Percentiles rank a stretch among this genome's conserved stretches.
phyloP scores from a whole-genome alignment of 2,888 invertebrate species.

The Acleris sparsana region DNA sequence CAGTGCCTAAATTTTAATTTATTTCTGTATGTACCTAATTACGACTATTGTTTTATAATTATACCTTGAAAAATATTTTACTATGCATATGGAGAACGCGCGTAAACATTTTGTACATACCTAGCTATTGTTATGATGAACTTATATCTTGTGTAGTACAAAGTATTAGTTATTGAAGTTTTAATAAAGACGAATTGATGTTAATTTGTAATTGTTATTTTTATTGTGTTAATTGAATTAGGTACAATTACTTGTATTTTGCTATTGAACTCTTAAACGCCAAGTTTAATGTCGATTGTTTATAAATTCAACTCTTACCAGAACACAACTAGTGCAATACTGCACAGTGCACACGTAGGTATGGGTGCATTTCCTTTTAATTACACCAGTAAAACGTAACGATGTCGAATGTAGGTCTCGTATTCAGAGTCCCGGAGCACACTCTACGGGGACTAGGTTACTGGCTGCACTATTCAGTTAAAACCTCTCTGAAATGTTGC shows the following conservation, averaged over 20 bases:
- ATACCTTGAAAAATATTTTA: constrained; percentile 41
- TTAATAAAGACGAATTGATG: constrained; percentile 83
- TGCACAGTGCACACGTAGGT: too few relatives aligned
- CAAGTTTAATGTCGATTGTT: too few relatives aligned
- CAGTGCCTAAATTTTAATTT: constrained; percentile 81
- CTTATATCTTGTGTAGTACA: constrained; percentile 81
- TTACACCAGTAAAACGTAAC: not conserved
- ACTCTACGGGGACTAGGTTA: not conserved
- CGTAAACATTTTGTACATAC: constrained; percentile 70
- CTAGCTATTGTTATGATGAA: constrained; percentile 52
- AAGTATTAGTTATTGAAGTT: constrained; percentile 74
- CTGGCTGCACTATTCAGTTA: not conserved
- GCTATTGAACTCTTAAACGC: too few relatives aligned
- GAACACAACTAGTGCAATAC: too few relatives aligned
- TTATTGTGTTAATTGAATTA: not conserved
- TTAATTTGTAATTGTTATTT: constrained; percentile 46
- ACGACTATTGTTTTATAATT: constrained; percentile 55
- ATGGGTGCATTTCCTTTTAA: not conserved
- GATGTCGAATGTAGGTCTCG: constrained; percentile 8
- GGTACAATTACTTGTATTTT: too few relatives aligned
- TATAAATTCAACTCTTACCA: too few relatives aligned
- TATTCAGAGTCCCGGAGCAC: not conserved
- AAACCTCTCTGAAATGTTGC: not conserved
- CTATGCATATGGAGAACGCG: constrained; percentile 52
- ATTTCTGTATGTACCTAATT: constrained; percentile 56